These are phyloP conservation scores for Ploceus nigricollis DNA, from an alignment of 2,113 vertebrate genomes.

Conservation along the genomic window DNA sequence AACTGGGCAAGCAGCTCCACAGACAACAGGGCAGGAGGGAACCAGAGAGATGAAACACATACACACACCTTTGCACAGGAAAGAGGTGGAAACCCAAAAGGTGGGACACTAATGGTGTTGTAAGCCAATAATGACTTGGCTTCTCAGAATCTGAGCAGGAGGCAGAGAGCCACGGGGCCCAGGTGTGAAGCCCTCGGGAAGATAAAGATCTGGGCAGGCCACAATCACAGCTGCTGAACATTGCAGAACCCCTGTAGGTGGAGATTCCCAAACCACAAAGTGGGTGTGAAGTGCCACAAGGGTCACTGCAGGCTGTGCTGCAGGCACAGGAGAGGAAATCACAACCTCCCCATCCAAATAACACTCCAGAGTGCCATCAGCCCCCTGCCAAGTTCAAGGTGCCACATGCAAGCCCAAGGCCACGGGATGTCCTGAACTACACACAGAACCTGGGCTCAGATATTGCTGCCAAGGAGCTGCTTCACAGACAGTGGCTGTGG, in stretches of 20 bases:
- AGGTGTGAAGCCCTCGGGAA: background rate
- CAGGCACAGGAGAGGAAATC: background rate
- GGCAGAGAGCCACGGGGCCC: rapidly evolving
- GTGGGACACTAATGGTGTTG: background rate
- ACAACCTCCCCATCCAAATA: background rate
- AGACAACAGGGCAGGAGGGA: background rate
- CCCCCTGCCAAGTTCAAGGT: rapidly evolving
- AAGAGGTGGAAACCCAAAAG: background rate
- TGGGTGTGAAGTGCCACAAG: background rate
- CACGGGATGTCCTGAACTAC: background rate
- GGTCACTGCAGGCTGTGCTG: background rate
- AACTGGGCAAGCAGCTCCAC: background rate
- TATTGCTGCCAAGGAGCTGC: background rate
- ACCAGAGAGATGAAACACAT: background rate
- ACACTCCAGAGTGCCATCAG: background rate
- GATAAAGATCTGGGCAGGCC: background rate
- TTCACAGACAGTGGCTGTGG: rapidly evolving
- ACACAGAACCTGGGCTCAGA: background rate
- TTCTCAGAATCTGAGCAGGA: background rate
- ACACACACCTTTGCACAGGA: background rate
- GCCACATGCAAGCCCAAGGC: background rate
- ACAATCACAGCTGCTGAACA: rapidly evolving
- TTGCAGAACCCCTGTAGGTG: background rate
- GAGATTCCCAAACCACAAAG: background rate
- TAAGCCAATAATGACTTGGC: background rate